Base-by-base conservation (phyloP, 2,113 vertebrate species). In the Pseudorasbora parva region DNA sequence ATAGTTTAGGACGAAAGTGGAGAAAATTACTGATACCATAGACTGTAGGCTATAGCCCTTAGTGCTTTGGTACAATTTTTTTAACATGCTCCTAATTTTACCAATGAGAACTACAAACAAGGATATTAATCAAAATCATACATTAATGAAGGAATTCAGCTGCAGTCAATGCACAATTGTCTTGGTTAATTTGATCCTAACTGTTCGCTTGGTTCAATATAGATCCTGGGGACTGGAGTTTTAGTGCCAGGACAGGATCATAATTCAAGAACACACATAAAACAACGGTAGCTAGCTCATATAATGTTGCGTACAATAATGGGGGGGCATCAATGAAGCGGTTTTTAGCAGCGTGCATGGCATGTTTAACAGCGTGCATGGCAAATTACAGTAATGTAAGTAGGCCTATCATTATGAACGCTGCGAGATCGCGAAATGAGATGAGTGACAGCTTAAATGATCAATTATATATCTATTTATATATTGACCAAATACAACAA, bases 51-150 rank as follows among this genome's bases (percentile, higher is more conserved):
- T n/a, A n/a, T n/a, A n/a, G n/a, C n/a, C 64, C 37, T n/a, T 69
- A 21, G 33, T 43, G 41, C 43, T 71, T 45, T 72, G 43, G 41
- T 47, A 23, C 2, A 72, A 47, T 72, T 47, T 8, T 47, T 47
- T 72, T 72, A 2, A 7, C 69, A 72, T 72, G 11, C 23, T 72
- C 12, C 41, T 47, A 6, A 45, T 45, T 45, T 72, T 72, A 72
- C 37, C 69, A 47, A 8, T 47, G 69, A 15, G 41, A 45, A 72
- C 37, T 23, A n/a, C 37, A 72, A 41, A 71, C 41, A 15, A 23
- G 41, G 37, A 6, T 23, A 47, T 75, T 75, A 75, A 56, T n/a
- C 17, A 21, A 76, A 76, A 76, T 51, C 23, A 47, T 75, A 37
- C 27, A 76, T 76, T 33, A n/a, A 76, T 76, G 27, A 76, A 56